Percentiles rank a stretch among this genome's conserved stretches.
These are phyloP conservation scores for Sternotherus odoratus DNA, from an alignment of 2,797 vertebrate species.

Conservation along the genomic window DNA sequence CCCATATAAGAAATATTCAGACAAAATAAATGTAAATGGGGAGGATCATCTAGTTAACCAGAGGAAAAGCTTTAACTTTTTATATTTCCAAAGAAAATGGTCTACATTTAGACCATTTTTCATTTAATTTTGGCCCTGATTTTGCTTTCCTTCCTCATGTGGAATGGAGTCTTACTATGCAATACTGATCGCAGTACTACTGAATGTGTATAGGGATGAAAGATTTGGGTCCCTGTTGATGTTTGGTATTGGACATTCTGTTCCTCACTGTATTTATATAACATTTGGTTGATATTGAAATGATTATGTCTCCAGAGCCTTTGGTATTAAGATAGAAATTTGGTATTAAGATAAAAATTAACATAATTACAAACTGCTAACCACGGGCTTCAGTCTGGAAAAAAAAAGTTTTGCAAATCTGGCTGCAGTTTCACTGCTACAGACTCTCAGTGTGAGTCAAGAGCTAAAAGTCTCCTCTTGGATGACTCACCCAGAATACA, in stretches of 20 bases:
- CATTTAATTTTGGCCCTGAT: background rate
- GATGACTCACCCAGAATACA: background rate
- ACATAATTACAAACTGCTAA: background rate
- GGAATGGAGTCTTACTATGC: background rate
- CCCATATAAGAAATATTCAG: background rate
- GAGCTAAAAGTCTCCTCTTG: background rate
- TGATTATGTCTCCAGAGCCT: background rate
- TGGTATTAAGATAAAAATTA: background rate
- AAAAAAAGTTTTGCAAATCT: background rate
- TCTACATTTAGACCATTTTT: background rate
- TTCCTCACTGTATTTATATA: background rate
- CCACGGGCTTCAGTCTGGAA: background rate
- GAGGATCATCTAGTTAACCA: background rate
- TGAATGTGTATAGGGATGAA: background rate
- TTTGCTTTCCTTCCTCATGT: background rate
- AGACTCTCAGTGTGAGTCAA: background rate
- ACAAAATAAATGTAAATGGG: background rate
- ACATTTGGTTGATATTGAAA: background rate
- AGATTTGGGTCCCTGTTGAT: background rate
- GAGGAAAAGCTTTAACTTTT: background rate
- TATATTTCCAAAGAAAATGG: background rate
- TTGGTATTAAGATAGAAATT: background rate
- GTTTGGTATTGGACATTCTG: background rate
- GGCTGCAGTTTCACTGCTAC: background rate
- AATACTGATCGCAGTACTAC: background rate